These are phyloP conservation scores for Rhagoletis pomonella DNA, from an alignment of 1,140 invertebrate genomes.

Conservation along the genomic window DNA sequence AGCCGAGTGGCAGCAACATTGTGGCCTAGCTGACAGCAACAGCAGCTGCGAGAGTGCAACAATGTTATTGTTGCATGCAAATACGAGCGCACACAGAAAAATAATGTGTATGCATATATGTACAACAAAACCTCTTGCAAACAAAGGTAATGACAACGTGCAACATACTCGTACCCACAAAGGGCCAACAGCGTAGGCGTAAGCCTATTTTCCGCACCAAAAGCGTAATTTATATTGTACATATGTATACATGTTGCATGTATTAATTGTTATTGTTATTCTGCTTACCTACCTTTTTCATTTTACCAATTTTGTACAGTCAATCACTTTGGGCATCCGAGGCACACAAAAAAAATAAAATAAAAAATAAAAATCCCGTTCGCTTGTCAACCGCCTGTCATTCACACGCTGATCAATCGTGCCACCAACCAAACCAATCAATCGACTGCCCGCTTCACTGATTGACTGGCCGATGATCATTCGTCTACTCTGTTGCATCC, in stretches of 20 bases:
- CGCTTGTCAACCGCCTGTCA: slow-evolving; percentile 42
- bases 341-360: background rate
- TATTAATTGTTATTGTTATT: slow-evolving; percentile 27
- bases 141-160: slow-evolving; percentile 16
- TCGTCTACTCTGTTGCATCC: background rate
- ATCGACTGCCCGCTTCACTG: background rate
- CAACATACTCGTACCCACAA: background rate
- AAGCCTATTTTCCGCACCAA: background rate
- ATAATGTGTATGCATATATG: background rate
- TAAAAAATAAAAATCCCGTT: background rate
- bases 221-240: slow-evolving; percentile 41
- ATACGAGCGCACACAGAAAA: background rate
- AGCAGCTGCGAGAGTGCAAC: background rate
- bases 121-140: slow-evolving; percentile 3
- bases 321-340: slow-evolving; percentile 16
- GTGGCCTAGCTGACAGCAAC: slow-evolving; percentile 48
- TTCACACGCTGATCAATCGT: slow-evolving; percentile 44
- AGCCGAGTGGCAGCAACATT: slow-evolving; percentile 24
- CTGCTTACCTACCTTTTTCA: background rate
- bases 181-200: background rate
- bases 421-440: slow-evolving; percentile 42
- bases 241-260: background rate
- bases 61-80: slow-evolving; percentile 39
- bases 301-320: slow-evolving; percentile 9
- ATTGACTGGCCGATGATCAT: background rate